Percentiles rank a stretch among this genome's conserved stretches.
Conservation (phyloP, 2,113 vertebrate species). For the Steatornis caripensis region DNA sequence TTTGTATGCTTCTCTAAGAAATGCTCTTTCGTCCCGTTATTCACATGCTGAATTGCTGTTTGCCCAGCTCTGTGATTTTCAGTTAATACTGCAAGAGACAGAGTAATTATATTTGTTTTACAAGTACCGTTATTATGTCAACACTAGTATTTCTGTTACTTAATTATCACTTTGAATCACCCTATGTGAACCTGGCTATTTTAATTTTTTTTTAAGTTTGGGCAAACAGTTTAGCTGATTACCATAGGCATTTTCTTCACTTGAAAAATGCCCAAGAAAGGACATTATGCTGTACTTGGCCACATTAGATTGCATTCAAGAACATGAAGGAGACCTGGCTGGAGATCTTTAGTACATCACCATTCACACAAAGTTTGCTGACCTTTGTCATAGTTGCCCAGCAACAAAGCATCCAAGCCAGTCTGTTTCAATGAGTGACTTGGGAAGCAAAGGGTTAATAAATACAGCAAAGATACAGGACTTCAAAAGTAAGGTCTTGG, state of each 20-base stretch:
- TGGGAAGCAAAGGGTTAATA: background rate
- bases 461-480: background rate
- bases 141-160: background rate
- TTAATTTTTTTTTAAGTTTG: background rate
- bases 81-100: background rate
- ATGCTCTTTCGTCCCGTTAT: background rate
- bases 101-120: background rate
- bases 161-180: background rate
- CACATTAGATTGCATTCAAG: background rate
- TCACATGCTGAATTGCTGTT: background rate
- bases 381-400: background rate
- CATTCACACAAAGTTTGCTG: background rate
- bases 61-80: background rate
- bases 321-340: background rate
- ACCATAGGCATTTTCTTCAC: background rate
- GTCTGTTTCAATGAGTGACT: background rate
- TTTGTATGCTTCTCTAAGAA: background rate
- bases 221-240: background rate
- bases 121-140: background rate
- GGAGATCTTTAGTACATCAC: background rate
- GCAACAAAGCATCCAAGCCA: background rate
- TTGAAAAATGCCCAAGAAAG: background rate
- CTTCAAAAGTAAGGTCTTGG: background rate
- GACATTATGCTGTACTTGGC: background rate
- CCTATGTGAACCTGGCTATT: background rate